Conservation (phyloP, 2,113 vertebrate genomes). For the Scolopax mira region DNA sequence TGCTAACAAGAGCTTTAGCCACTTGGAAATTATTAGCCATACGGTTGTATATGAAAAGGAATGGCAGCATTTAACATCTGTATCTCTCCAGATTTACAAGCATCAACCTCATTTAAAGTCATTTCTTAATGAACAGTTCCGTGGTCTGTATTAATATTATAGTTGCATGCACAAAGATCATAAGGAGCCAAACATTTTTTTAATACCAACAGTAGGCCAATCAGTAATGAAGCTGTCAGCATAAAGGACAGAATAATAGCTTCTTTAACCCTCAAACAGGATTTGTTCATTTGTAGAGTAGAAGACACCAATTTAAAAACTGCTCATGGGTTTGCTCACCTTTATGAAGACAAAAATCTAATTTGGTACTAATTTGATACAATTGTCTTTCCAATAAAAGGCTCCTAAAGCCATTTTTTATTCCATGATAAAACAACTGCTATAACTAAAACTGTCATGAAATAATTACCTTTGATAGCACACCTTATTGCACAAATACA, state of each 20-base stretch:
- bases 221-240: slow-evolving; percentile 81
- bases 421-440: slow-evolving; percentile 79
- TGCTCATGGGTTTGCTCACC: slow-evolving; percentile 82
- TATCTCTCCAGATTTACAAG: slow-evolving; percentile 78
- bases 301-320: slow-evolving; percentile 80
- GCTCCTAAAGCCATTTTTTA: slow-evolving; percentile 76
- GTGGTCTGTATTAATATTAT: slow-evolving; percentile 77
- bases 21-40: slow-evolving; percentile 83
- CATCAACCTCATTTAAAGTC: slow-evolving; percentile 79
- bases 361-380: slow-evolving; percentile 83
- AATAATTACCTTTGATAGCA: slow-evolving; percentile 77
- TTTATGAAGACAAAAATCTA: slow-evolving; percentile 84
- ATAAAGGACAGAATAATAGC: slow-evolving; percentile 84
- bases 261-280: slow-evolving; percentile 83
- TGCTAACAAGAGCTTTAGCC: slow-evolving; percentile 80
- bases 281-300: slow-evolving; percentile 78
- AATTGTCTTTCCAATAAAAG: slow-evolving; percentile 81
- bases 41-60: slow-evolving; percentile 71
- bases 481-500: slow-evolving; percentile 75
- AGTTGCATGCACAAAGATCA: slow-evolving; percentile 77
- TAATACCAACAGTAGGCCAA: slow-evolving; percentile 80
- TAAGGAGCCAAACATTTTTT: slow-evolving; percentile 82
- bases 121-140: slow-evolving; percentile 80
- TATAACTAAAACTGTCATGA: slow-evolving; percentile 76
- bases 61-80: slow-evolving; percentile 80